phyloP scores from a whole-genome alignment of 2,113 vertebrate genomes.

The Atlantisia rogersi region DNA sequence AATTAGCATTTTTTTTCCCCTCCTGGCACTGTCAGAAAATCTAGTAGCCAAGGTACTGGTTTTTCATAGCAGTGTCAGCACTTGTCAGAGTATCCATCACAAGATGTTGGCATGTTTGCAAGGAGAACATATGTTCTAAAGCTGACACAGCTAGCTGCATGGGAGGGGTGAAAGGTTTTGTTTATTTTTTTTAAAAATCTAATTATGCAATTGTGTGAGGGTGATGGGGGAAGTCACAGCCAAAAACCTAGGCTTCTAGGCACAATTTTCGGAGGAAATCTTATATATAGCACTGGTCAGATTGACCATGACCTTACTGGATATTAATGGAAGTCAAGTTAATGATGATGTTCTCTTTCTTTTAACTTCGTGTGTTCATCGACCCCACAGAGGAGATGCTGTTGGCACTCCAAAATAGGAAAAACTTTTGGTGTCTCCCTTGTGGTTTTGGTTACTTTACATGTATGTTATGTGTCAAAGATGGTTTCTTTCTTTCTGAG shows the following conservation, averaged over 20 bases:
- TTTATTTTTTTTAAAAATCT: conserved; percentile 35
- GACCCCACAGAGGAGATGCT: background rate
- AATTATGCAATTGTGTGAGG: background rate
- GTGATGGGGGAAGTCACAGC: background rate
- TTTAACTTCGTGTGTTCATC: background rate
- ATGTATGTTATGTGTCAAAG: background rate
- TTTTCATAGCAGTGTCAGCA: conserved; percentile 14
- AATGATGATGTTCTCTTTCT: background rate
- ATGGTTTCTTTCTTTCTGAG: background rate
- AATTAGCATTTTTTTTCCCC: background rate
- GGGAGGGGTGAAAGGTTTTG: conserved; percentile 10
- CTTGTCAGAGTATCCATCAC: conserved; percentile 20
- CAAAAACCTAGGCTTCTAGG: background rate
- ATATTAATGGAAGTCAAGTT: background rate
- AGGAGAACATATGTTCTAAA: conserved; percentile 5
- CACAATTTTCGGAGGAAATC: background rate
- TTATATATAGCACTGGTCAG: background rate
- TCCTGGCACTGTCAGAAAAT: background rate
- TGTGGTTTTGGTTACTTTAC: background rate
- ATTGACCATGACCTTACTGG: background rate
- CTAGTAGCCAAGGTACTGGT: background rate
- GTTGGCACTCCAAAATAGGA: background rate
- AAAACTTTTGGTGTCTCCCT: background rate
- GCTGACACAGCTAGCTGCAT: conserved; percentile 33
- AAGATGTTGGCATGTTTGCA: background rate